These are phyloP conservation scores for Leptobrachium ailaonicum DNA, from an alignment of 2,113 vertebrate species.

Conservation along the genomic window DNA sequence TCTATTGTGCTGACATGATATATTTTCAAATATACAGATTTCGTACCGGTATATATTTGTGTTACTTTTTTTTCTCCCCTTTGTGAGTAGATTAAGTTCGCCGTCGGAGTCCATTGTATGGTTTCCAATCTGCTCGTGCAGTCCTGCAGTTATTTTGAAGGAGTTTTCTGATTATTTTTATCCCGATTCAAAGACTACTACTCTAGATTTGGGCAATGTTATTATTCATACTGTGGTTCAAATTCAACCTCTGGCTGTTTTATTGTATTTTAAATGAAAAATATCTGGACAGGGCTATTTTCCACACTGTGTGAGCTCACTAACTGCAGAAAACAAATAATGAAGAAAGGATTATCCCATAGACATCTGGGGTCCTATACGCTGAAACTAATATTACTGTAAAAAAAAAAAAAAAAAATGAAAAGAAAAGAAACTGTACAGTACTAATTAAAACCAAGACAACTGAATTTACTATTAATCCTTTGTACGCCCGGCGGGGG, in stretches of 20 bases:
- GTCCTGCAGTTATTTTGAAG: constrained; percentile 47
- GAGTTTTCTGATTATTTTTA: constrained; percentile 41
- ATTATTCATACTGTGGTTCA: constrained; percentile 50
- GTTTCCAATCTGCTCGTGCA: constrained; percentile 29
- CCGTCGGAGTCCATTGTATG: constrained; percentile 33
- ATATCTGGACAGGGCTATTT: constrained; percentile 45
- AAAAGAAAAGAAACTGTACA: not conserved
- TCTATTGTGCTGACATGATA: constrained; percentile 24
- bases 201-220: constrained; percentile 42
- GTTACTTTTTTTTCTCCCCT: constrained; percentile 30
- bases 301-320: constrained; percentile 42
- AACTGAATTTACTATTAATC: constrained; percentile 31
- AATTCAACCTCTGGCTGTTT: constrained; percentile 48
- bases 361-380: constrained; percentile 40
- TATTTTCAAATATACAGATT: constrained; percentile 43
- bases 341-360: constrained; percentile 39
- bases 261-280: constrained; percentile 50
- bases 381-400: constrained; percentile 40
- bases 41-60: constrained; percentile 25
- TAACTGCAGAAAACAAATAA: constrained; percentile 47
- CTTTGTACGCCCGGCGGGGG: constrained; percentile 3
- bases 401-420: not conserved
- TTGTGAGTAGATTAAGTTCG: constrained; percentile 44
- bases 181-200: constrained; percentile 43
- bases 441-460: constrained; percentile 42